Evolutionary conservation across 1,140 invertebrate genomes (phyloP), one percentile per base, ranked within the genome.

Genomic region (Procambarus clarkii): DNA sequence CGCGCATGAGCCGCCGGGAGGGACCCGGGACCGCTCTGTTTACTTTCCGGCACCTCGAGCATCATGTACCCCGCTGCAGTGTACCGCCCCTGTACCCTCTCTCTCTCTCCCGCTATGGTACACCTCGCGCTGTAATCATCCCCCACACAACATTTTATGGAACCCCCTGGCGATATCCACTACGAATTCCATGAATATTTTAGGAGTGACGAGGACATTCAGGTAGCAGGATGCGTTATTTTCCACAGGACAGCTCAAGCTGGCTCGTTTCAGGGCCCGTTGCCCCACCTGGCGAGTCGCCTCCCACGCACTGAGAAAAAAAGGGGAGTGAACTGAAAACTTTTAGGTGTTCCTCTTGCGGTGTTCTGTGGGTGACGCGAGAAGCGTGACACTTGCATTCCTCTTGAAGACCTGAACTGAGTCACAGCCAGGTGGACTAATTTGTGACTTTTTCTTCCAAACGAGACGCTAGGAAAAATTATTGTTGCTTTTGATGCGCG

Each of bases 41-140:
- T 74, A 74, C 69, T 74, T 74, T 74, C 69, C 69, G n/a, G 69
- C n/a, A 74, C 69, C n/a, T 34, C 8, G n/a, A 74, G 69, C 69
- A 74, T 74, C 69, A 74, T 74, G 69, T 34, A 74, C 69, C 69
- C 5, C 69, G 21, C 21, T 18, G 13, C 60, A 21, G 13, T 18
- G 18, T 74, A 7, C 8, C 8, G 2, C 21, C n/a, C n/a, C 69
- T 8, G 69, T 0, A n/a, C 15, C 69, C 3, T 24, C 5, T 1
- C 3, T 4, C 69, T 24, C 21, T 64, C 9, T 9, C 60, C 3
- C 9, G 3, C 60, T n/a, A 64, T 15, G 21, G 5, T 18, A 64
- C 21, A 15, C 21, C 60, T 3, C 60, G 60, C 18, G 60, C 21
- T 18, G 15, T 64, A 64, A 64, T 21, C 5, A 7, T 13, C 18